phyloP scores from a whole-genome alignment of 2,113 vertebrate species.

The Reinhardtius hippoglossoides region DNA sequence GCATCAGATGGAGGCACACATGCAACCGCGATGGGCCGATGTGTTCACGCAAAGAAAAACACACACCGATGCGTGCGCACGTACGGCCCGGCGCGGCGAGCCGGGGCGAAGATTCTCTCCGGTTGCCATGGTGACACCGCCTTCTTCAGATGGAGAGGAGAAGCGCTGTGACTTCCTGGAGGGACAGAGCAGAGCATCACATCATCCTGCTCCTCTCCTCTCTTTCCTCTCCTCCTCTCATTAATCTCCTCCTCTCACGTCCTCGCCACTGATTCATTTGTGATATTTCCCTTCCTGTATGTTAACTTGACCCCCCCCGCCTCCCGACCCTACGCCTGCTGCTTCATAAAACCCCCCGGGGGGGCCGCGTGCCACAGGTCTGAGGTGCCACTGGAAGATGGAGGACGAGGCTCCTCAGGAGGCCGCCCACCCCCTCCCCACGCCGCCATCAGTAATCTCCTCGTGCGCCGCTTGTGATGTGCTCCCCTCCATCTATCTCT shows the following conservation, averaged over 20 bases:
- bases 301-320: conserved; percentile 20
- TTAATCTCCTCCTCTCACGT: too few relatives aligned
- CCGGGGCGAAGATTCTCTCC: conserved; percentile 59
- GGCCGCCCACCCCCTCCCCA: conserved; percentile 31
- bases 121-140: conserved; percentile 81
- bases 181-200: conserved; percentile 60
- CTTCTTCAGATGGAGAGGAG: conserved; percentile 76
- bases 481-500: conserved; percentile 51
- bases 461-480: conserved; percentile 37
- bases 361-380: not conserved
- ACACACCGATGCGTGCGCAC: conserved; percentile 61
- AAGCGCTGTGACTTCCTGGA: conserved; percentile 76
- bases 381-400: conserved; percentile 3
- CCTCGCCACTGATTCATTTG: conserved; percentile 5
- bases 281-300: conserved; percentile 14
- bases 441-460: conserved; percentile 64
- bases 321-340: not conserved
- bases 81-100: conserved; percentile 29
- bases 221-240: not conserved
- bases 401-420: conserved; percentile 3
- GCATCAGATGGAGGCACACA: conserved; percentile 49
- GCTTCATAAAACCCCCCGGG: conserved; percentile 28
- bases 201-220: conserved; percentile 16
- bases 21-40: not conserved
- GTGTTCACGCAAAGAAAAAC: conserved; percentile 14